These are phyloP conservation scores for Apis cerana DNA, from an alignment of 1,140 invertebrate genomes.

Conservation along the genomic window DNA sequence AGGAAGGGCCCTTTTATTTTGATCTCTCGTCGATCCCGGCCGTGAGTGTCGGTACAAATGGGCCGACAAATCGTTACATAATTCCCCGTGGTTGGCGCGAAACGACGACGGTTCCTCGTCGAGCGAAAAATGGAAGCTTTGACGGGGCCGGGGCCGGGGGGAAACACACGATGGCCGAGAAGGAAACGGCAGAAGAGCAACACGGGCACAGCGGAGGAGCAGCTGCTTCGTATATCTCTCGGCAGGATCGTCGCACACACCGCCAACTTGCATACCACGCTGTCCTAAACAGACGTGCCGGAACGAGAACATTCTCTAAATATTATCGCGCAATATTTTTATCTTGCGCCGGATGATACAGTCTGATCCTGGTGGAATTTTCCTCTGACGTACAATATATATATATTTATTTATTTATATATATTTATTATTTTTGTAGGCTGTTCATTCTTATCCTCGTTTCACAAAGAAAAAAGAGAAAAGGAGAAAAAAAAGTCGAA, in stretches of 20 bases:
- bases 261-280: slow-evolving; percentile 32
- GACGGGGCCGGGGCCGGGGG: background rate
- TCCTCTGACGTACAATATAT: slow-evolving; percentile 32
- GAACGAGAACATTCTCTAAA: slow-evolving; percentile 70
- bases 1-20: background rate
- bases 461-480: background rate
- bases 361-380: slow-evolving; percentile 11
- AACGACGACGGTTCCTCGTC: background rate
- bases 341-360: slow-evolving; percentile 25
- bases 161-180: slow-evolving; percentile 28
- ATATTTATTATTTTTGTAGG: too few relatives aligned
- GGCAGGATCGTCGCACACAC: slow-evolving; percentile 68
- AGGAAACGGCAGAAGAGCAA: slow-evolving; percentile 30
- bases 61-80: background rate
- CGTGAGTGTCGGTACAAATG: background rate
- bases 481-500: background rate
- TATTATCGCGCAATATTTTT: slow-evolving; percentile 73
- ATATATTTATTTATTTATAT: slow-evolving; percentile 26
- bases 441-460: background rate
- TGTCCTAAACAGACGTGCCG: slow-evolving; percentile 56
- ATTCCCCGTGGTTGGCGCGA: background rate
- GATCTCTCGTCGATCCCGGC: background rate
- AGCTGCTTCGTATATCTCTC: slow-evolving; percentile 73
- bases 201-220: slow-evolving; percentile 51
- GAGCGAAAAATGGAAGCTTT: background rate